These are phyloP conservation scores for Macrotis lagotis DNA, from an alignment of 2,113 vertebrate genomes.

Conservation along the genomic window DNA sequence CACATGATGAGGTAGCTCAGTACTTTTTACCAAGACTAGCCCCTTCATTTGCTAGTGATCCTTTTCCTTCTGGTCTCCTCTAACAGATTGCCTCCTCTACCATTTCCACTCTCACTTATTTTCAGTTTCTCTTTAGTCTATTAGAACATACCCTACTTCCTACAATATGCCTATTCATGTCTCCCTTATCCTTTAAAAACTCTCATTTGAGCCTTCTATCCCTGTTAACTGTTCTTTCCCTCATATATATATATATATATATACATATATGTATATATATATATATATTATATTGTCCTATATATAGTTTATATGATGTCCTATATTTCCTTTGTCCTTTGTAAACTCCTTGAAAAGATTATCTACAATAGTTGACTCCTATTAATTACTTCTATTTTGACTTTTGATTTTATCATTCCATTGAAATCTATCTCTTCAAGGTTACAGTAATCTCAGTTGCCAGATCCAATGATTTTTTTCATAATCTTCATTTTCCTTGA, in stretches of 20 bases:
- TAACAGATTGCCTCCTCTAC: neutral
- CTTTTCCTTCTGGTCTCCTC: neutral
- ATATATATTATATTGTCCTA: no score
- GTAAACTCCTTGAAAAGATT: neutral
- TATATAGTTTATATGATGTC: no score
- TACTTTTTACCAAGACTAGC: neutral
- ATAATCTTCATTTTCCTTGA: neutral
- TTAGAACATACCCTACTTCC: neutral
- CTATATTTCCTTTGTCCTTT: neutral
- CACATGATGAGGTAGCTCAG: neutral
- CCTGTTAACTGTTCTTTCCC: neutral
- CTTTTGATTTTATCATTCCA: neutral
- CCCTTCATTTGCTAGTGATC: neutral
- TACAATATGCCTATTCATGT: neutral
- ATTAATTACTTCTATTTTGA: no score
- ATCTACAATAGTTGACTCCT: neutral
- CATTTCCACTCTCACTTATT: neutral
- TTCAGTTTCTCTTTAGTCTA: neutral
- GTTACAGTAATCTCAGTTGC: neutral
- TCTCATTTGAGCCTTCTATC: neutral
- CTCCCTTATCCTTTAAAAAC: neutral
- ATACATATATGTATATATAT: no score
- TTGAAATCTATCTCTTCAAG: neutral
- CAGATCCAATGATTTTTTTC: neutral
- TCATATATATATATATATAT: no score